Conservation (phyloP, 2,888 invertebrate genomes). For the Leptopterna dolabrata region DNA sequence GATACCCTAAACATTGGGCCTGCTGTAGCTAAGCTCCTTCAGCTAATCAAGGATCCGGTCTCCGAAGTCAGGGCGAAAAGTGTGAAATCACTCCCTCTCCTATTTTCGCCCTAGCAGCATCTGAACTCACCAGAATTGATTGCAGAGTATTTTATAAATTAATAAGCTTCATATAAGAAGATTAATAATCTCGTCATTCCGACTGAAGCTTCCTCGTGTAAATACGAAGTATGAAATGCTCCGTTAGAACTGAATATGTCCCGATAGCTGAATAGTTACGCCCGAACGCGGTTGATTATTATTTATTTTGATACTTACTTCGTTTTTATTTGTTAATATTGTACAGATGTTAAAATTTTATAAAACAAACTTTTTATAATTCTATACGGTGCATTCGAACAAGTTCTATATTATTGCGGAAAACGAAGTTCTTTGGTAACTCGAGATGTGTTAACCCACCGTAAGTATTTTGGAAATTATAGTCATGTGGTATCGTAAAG, state of each 20-base stretch:
- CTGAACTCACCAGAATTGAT: neutral
- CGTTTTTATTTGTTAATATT: neutral
- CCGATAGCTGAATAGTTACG: neutral
- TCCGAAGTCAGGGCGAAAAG: conserved; percentile 72
- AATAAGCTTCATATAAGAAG: neutral
- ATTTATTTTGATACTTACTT: neutral
- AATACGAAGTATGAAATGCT: neutral
- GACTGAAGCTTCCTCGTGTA: neutral
- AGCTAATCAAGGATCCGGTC: conserved; percentile 71
- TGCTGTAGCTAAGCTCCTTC: conserved; percentile 70
- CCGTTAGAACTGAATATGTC: too few relatives aligned
- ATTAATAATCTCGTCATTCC: neutral
- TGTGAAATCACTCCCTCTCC: conserved; percentile 69
- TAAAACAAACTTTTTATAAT: neutral
- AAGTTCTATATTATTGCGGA: too few relatives aligned
- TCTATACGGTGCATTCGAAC: neutral
- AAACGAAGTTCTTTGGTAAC: too few relatives aligned
- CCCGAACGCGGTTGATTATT: neutral
- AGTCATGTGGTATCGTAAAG: too few relatives aligned
- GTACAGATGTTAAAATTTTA: neutral
- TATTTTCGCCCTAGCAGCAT: conserved; percentile 56
- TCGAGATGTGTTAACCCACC: too few relatives aligned
- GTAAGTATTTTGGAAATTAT: too few relatives aligned
- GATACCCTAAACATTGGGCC: conserved; percentile 65
- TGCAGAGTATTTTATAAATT: neutral